Evolutionary conservation across 2,113 vertebrate genomes (phyloP).

Genomic region (Elaphurus davidianus): DNA sequence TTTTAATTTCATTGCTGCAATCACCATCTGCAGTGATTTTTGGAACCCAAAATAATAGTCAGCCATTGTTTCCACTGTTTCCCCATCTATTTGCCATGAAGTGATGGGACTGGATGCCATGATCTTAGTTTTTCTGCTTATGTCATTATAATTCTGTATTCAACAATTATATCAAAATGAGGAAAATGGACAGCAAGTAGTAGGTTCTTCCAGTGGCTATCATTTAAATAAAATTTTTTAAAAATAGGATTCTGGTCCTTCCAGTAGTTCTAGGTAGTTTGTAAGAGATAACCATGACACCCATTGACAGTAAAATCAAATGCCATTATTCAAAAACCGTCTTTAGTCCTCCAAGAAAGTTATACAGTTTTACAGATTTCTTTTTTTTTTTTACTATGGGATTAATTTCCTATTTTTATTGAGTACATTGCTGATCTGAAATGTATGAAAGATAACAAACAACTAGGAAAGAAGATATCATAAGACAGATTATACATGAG

Average conservation of each 20-base stretch:
- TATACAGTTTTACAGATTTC: neutral
- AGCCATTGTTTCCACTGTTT: too few species aligned
- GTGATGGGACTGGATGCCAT: too few species aligned
- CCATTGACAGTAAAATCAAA: neutral
- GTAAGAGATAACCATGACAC: neutral
- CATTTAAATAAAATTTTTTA: neutral
- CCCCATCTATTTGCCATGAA: too few species aligned
- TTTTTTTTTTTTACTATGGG: neutral
- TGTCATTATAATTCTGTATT: neutral
- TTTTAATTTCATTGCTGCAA: too few species aligned
- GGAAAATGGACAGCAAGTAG: neutral
- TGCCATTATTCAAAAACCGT: neutral
- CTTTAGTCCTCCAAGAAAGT: neutral
- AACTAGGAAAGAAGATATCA: neutral
- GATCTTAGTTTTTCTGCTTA: neutral
- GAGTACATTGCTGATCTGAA: neutral
- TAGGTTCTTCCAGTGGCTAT: neutral
- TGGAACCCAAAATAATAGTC: too few species aligned
- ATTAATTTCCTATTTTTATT: neutral
- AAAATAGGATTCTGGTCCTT: neutral
- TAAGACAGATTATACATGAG: neutral
- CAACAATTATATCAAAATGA: neutral
- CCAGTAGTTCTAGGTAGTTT: neutral
- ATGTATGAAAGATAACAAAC: slow-evolving; percentile 11
- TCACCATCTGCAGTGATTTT: too few species aligned